phyloP scores from a whole-genome alignment of 2,113 vertebrate species.

The Azemiops feae region DNA sequence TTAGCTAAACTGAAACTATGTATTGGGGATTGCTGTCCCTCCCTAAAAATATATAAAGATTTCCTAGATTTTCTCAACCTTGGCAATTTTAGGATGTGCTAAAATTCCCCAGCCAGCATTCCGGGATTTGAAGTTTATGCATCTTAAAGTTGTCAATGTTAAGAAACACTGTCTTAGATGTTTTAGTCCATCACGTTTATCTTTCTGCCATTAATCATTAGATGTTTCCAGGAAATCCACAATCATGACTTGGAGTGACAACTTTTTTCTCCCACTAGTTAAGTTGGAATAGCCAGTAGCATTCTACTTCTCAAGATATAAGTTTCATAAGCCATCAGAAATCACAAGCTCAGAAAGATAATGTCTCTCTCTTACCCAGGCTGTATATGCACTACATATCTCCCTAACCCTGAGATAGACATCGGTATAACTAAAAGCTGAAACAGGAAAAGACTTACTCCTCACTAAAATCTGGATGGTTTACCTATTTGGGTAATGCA shows the following conservation, averaged over 20 bases:
- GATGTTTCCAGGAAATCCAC: not conserved
- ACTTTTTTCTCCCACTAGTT: not conserved
- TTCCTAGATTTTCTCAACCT: not conserved
- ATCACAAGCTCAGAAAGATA: not conserved
- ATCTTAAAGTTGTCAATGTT: not conserved
- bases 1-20: not conserved
- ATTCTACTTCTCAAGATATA: not conserved
- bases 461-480: not conserved
- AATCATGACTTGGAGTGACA: not conserved
- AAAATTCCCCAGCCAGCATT: not conserved
- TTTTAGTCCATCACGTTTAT: not conserved
- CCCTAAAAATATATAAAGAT: not conserved
- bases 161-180: not conserved
- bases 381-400: not conserved
- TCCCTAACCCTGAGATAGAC: not conserved
- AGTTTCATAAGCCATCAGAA: not conserved
- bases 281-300: not conserved
- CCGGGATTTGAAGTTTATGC: not conserved
- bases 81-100: not conserved
- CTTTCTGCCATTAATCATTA: not conserved
- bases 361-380: not conserved
- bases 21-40: too few relatives aligned
- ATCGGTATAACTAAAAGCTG: not conserved
- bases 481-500: not conserved
- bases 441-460: not conserved